A percentile compares a stretch with the other conserved stretches of the same genome.
Evolutionary conservation across 2,888 invertebrate genomes (phyloP).

Genomic region (Tortrix viridana): DNA sequence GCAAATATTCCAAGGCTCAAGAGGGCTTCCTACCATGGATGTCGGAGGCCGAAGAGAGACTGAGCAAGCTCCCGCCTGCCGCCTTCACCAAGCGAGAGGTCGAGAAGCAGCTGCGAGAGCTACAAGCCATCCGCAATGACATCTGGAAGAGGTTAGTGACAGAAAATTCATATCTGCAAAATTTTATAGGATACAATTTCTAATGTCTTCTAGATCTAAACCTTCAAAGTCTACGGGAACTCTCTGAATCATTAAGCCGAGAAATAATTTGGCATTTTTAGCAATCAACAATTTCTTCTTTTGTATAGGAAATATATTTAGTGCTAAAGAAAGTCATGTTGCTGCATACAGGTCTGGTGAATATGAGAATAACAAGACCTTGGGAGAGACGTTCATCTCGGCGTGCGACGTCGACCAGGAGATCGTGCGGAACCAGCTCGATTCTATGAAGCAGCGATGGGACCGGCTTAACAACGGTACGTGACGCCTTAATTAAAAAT

Average conservation of each 20-base stretch:
- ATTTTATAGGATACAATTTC: no score
- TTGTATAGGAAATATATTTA: no score
- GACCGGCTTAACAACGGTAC: conserved; percentile 93
- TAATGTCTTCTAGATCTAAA: no score
- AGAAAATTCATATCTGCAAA: no score
- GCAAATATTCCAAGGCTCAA: conserved; percentile 93
- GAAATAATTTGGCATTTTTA: no score
- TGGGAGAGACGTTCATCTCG: conserved; percentile 94
- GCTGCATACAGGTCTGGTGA: conserved; percentile 88
- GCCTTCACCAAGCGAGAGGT: conserved; percentile 93
- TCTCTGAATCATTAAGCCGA: no score
- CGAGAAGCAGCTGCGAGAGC: conserved; percentile 93
- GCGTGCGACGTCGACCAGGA: conserved; percentile 97
- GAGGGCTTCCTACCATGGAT: conserved; percentile 96
- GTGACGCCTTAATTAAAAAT: no score
- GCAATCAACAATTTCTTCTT: no score
- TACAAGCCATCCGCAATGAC: conserved; percentile 95
- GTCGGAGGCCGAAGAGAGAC: conserved; percentile 92
- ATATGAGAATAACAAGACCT: conserved; percentile 93
- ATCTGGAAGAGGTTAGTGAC: conserved; percentile 90
- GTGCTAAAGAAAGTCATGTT: no score
- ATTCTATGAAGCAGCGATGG: conserved; percentile 94
- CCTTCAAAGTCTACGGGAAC: no score
- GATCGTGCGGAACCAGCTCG: conserved; percentile 91
- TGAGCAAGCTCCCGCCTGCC: conserved; percentile 90